A percentile compares a stretch with the other conserved stretches of the same genome.
Conservation (phyloP, 1,140 invertebrate genomes). For the Mya arenaria region DNA sequence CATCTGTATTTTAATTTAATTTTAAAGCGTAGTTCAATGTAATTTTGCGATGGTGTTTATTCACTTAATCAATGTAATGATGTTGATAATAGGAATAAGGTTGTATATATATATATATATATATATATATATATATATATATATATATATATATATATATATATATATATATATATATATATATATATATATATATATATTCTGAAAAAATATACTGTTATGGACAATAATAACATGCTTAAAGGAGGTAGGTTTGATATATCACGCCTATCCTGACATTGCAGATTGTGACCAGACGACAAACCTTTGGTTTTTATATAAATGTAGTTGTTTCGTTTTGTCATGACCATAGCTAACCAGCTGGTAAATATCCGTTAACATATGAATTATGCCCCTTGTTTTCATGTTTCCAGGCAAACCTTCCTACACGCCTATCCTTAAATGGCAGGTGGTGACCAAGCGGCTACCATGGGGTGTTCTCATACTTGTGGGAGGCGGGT, state of each 20-base stretch:
- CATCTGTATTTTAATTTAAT: too few species aligned
- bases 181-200: too few species aligned
- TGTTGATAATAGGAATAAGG: too few species aligned
- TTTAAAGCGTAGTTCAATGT: too few species aligned
- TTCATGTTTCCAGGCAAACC: conserved; percentile 1
- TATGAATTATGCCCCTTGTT: neutral
- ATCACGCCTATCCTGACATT: neutral
- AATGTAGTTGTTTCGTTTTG: neutral
- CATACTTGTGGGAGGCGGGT: conserved; percentile 88
- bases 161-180: too few species aligned
- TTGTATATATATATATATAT: too few species aligned
- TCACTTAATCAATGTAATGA: too few species aligned
- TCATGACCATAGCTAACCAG: neutral
- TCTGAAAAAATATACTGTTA: neutral
- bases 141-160: too few species aligned
- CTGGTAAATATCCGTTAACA: neutral
- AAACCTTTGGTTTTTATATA: neutral
- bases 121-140: too few species aligned
- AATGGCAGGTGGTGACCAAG: conserved; percentile 79
- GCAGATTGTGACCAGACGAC: neutral
- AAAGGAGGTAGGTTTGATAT: neutral
- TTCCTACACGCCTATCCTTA: conserved; percentile 66
- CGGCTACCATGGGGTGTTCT: conserved; percentile 82
- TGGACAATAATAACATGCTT: neutral
- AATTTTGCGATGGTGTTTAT: too few species aligned